A percentile compares a stretch with the other conserved stretches of the same genome.
These are phyloP conservation scores for Drosophila serrata DNA, from an alignment of 1,140 invertebrate species.

Conservation along the genomic window DNA sequence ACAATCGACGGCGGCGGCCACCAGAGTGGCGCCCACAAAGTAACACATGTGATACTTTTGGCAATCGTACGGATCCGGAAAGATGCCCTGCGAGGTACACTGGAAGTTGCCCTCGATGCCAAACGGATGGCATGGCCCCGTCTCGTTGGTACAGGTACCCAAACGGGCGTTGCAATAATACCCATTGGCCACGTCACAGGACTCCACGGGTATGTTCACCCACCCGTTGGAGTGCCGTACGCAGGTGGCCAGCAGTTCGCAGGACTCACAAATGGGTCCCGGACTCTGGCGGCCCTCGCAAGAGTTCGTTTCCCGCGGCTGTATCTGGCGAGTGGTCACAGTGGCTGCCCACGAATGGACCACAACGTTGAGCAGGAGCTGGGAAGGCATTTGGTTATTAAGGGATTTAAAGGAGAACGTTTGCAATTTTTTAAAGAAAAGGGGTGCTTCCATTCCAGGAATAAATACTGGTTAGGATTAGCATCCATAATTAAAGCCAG, in stretches of 20 bases:
- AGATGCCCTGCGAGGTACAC: slow-evolving; percentile 84
- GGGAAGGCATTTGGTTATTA: not conserved
- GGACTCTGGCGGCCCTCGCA: slow-evolving; percentile 71
- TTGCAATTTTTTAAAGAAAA: not conserved
- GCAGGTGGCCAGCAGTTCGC: slow-evolving; percentile 78
- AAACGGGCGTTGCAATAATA: slow-evolving; percentile 76
- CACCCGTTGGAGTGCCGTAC: slow-evolving; percentile 78
- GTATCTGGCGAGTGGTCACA: slow-evolving; percentile 56
- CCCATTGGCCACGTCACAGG: slow-evolving; percentile 77
- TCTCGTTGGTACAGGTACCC: slow-evolving; percentile 73
- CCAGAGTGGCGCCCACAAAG: slow-evolving; percentile 67
- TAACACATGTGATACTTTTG: slow-evolving; percentile 85
- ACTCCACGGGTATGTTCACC: slow-evolving; percentile 82
- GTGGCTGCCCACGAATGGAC: slow-evolving; percentile 24
- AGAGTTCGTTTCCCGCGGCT: slow-evolving; percentile 71
- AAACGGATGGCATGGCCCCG: slow-evolving; percentile 81
- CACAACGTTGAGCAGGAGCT: slow-evolving; percentile 54
- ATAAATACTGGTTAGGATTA: not conserved
- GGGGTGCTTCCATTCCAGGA: not conserved
- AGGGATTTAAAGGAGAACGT: not conserved
- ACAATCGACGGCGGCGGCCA: slow-evolving; percentile 76
- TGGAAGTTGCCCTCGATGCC: slow-evolving; percentile 79
- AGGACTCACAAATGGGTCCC: slow-evolving; percentile 82
- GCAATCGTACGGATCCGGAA: slow-evolving; percentile 85
- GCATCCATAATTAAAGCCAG: not conserved